phyloP scores from a whole-genome alignment of 2,888 invertebrate species.

The Xestia ashworthii region DNA sequence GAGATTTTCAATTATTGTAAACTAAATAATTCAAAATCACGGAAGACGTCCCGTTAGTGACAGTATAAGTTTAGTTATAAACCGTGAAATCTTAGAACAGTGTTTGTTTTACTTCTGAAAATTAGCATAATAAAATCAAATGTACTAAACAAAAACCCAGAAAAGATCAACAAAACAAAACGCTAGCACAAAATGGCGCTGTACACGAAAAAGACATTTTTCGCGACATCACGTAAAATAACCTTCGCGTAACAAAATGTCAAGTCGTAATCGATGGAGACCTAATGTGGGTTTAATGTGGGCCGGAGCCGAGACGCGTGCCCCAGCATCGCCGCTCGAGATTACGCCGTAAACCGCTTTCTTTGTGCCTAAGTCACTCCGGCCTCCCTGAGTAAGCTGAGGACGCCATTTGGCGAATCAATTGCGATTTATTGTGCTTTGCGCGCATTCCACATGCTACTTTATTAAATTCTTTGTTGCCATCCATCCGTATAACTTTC shows the following conservation, averaged over 20 bases:
- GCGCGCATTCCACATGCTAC: slow-evolving; percentile 54
- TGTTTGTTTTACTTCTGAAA: background rate
- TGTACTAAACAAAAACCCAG: background rate
- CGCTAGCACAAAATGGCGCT: slow-evolving; percentile 16
- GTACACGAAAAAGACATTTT: slow-evolving; percentile 58
- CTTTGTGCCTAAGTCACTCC: slow-evolving; percentile 84
- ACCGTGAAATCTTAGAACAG: background rate
- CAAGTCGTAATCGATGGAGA: slow-evolving; percentile 83
- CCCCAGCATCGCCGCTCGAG: slow-evolving; percentile 81
- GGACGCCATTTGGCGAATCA: slow-evolving; percentile 76
- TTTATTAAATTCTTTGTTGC: slow-evolving; percentile 58
- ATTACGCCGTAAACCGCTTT: slow-evolving; percentile 86
- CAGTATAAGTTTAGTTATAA: background rate
- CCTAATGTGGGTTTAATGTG: slow-evolving; percentile 88
- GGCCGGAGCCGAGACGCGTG: slow-evolving; percentile 81
- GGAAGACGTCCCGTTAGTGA: background rate
- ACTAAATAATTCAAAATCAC: background rate
- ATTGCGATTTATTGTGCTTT: slow-evolving; percentile 76
- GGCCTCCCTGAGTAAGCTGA: slow-evolving; percentile 73
- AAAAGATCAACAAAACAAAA: slow-evolving; percentile 33
- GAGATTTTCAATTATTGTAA: background rate
- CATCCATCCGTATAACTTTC: background rate
- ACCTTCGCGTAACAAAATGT: slow-evolving; percentile 75
- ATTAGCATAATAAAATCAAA: background rate
- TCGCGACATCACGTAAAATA: slow-evolving; percentile 69